Base-by-base conservation (phyloP, 2,888 invertebrate genomes). In the Calliphora vomitoria region DNA sequence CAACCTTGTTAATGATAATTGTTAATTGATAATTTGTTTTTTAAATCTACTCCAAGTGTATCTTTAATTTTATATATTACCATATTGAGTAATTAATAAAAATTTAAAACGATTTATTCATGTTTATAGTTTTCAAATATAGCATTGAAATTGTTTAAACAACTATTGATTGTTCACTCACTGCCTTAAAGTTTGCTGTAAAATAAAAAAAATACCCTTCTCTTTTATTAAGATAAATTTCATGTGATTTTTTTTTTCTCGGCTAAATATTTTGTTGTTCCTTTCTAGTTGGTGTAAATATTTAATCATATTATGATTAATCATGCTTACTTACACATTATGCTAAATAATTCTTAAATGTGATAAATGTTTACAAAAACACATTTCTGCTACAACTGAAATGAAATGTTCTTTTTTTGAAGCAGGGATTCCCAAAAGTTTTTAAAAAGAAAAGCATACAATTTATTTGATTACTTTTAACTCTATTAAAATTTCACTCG, bases 341-440 rank as follows among this genome's bases (percentile, higher is more conserved):
- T 80, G 84, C 58, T 74, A 66, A 80, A 85, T 74, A 74, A 68
- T 50, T 80, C 72, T 44, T 68, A 68, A 85, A 85, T 80, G 60
- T 80, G 68, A 68, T 80, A 69, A 80, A 85, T 68, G 41, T 66
- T 64, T 50, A 68, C 6, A 18, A 60, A 35, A 74, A 20, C 20
- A 79, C 8, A 69, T 20, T 53, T 44, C n/a, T 41, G 38, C 18
- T n/a, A n/a, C 20, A 66, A 53, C 18, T 50, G 20, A 76, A 53
- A 41, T 50, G 15, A 76, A 53, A 41, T 66, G 53, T 78, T 68
- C 41, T 78, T 68, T 25, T n/a, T 10, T 64, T 18, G 25, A 8
- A 15, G 4, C 78, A 79, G 68, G n/a, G 58, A 13, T 58, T 68
- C 66, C 55, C 55, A 58, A 68, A 55, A 44, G 8, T 41, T 50